These are phyloP conservation scores for Phthorimaea operculella DNA, from an alignment of 1,140 invertebrate species.

Conservation along the genomic window DNA sequence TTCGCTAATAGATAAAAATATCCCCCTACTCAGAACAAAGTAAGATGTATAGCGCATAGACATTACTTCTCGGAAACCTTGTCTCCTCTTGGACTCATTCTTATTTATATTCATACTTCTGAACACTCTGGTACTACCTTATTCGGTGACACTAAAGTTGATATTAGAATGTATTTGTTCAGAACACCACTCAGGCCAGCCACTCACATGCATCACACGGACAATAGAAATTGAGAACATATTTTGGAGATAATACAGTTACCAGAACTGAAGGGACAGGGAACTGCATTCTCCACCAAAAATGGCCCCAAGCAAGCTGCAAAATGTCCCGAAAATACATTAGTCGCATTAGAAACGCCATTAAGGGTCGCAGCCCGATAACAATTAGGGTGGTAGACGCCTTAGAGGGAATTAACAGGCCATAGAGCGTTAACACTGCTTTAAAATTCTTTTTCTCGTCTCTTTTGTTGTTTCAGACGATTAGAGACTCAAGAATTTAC, in stretches of 20 bases:
- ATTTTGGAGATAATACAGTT: conserved; percentile 63
- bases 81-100: conserved; percentile 23
- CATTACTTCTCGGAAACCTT: conserved; percentile 7
- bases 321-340: conserved; percentile 67
- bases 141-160: too few species aligned
- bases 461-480: neutral
- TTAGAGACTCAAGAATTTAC: conserved; percentile 16
- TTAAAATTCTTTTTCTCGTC: conserved; percentile 13
- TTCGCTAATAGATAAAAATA: conserved; percentile 14
- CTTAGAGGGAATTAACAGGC: conserved; percentile 59
- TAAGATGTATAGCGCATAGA: conserved; percentile 20
- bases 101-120: conserved; percentile 61
- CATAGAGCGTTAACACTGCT: conserved; percentile 32
- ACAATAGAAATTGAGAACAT: conserved; percentile 66
- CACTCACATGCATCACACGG: conserved; percentile 43
- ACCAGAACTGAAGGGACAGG: conserved; percentile 40
- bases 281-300: conserved; percentile 56
- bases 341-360: conserved; percentile 65
- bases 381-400: conserved; percentile 61
- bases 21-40: conserved; percentile 16
- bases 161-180: too few species aligned
- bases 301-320: conserved; percentile 62
- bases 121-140: conserved; percentile 15
- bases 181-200: conserved; percentile 9
- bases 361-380: conserved; percentile 59